A percentile compares a stretch with the other conserved stretches of the same genome.
Conservation (phyloP, 2,888 invertebrate genomes). For the Mechanitis messenoides region DNA sequence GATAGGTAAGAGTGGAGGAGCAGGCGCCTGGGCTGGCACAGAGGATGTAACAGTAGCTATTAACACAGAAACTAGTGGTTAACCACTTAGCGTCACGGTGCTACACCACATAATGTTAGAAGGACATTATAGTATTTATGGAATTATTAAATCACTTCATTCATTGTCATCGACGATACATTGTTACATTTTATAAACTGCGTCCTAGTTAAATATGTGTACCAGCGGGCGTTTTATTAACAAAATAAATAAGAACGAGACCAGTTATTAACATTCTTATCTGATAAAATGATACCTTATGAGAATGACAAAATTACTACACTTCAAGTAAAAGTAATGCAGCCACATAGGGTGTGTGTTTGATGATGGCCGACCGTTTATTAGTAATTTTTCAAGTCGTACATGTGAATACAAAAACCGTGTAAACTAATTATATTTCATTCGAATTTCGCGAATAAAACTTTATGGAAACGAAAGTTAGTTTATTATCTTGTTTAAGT, state of each 20-base stretch:
- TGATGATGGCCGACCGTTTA: no score
- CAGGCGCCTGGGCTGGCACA: slow-evolving; percentile 23
- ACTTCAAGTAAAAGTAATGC: no score
- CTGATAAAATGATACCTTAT: no score
- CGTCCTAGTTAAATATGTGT: neutral
- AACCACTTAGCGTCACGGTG: slow-evolving; percentile 38
- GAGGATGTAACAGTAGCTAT: slow-evolving; percentile 23
- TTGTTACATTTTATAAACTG: slow-evolving; percentile 21
- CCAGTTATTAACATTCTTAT: no score
- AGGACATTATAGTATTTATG: slow-evolving; percentile 22
- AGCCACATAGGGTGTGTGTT: no score
- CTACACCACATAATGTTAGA: slow-evolving; percentile 34
- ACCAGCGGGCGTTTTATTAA: neutral
- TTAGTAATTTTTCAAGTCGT: no score
- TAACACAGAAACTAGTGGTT: slow-evolving; percentile 33
- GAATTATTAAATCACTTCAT: slow-evolving; percentile 29
- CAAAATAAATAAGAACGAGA: no score
- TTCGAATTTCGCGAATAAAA: slow-evolving; percentile 23
- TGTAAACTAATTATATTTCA: slow-evolving; percentile 8
- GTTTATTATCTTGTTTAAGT: slow-evolving; percentile 23
- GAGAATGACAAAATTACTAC: no score
- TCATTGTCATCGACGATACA: slow-evolving; percentile 30
- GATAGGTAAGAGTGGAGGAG: neutral
- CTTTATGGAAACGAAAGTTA: slow-evolving; percentile 27
- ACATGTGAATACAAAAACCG: no score